Base-by-base conservation (phyloP, 1,140 invertebrate species). In the Eumaeus atala region DNA sequence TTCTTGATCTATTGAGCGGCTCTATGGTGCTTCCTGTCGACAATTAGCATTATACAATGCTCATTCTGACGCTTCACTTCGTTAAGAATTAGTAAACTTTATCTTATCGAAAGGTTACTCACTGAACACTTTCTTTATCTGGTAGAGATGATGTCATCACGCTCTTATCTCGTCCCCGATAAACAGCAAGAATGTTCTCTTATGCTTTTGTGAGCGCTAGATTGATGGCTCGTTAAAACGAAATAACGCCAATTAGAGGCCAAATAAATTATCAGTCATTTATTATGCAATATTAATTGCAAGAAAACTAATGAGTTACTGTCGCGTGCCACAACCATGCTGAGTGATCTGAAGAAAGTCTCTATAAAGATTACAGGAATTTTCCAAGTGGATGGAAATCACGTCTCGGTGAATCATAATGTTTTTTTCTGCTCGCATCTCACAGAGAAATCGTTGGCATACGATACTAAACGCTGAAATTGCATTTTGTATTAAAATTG, bases 371-470 rank as follows among this genome's bases (percentile, higher is more conserved):
- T 84, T 77, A 84, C 75, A 85, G 80, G 80, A 85, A 85, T 85
- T 85, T 85, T 85, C 82, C 82, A 74, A 77, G 62, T 77, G 70
- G 78, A 60, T 84, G 78, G 71, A 75, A 84, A 79, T 68, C 70
- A 81, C 77, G 72, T 72, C 76, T 72, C 67, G 53, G 59, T 77
- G 73, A 77, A 82, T 85, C 77, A 80, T 81, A 76, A 74, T 62
- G 58, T 79, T 81, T 83, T 81, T 83, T 72, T 60, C 54, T 35
- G 38, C 40, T 42, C 62, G 47, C 55, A 42, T 58, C 50, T 63
- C 49, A 54, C 54, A 66, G 81, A 74, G 81, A 84, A 84, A 84
- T 80, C 64, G 63, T 56, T 64, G 21, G 21, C 6, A 6, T 28
- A 28, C 21, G 21, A 28, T 44, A 44, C 56, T 37, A 59, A 48